Evolutionary conservation across 2,113 vertebrate species (phyloP).

Genomic region (Pelecanoides urinatrix): DNA sequence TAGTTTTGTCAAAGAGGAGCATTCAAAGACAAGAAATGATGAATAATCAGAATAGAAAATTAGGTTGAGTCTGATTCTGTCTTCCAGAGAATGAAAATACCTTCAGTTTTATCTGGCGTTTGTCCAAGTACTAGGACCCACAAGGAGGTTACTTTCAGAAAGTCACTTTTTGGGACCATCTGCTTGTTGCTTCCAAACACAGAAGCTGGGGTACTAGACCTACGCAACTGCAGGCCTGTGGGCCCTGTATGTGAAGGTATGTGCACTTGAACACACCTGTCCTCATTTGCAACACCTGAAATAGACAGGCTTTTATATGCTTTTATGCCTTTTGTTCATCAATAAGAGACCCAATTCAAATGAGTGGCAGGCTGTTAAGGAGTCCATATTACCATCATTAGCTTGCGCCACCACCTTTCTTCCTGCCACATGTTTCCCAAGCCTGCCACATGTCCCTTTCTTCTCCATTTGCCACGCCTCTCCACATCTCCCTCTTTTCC

Average conservation of each 20-base stretch:
- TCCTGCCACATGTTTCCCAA: neutral
- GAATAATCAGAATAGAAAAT: neutral
- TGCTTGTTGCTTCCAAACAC: neutral
- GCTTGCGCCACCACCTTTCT: neutral
- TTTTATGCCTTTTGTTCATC: neutral
- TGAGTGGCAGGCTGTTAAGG: neutral
- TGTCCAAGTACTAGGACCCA: neutral
- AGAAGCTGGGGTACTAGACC: fast-evolving
- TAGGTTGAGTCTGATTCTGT: neutral
- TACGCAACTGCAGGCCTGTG: neutral
- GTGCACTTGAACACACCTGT: neutral
- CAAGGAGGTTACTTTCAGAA: neutral
- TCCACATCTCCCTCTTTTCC: neutral
- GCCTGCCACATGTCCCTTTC: neutral
- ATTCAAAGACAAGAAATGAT: neutral
- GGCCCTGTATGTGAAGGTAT: neutral
- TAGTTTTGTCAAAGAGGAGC: neutral
- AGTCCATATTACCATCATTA: neutral
- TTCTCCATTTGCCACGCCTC: neutral
- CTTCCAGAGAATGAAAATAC: neutral
- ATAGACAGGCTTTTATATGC: neutral
- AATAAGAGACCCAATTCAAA: neutral
- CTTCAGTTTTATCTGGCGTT: neutral
- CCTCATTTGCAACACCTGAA: neutral
- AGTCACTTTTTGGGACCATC: neutral